These are phyloP conservation scores for Amniataba percoides DNA, from an alignment of 2,797 vertebrate genomes.

Conservation along the genomic window DNA sequence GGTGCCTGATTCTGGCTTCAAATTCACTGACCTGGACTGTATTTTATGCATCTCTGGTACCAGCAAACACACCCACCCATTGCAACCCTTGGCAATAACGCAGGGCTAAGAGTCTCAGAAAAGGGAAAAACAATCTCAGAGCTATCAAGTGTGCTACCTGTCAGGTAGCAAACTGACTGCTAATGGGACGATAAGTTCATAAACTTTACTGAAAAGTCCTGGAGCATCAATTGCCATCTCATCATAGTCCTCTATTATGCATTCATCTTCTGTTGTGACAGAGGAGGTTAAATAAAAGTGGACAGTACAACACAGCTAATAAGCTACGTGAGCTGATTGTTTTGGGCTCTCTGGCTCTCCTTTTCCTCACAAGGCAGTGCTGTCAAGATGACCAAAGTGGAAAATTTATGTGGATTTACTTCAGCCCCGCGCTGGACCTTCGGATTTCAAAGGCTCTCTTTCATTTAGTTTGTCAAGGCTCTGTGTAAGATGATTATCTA, in stretches of 20 bases:
- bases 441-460: background rate
- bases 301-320: background rate
- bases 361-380: background rate
- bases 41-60: background rate
- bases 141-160: background rate
- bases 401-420: constrained; percentile 1
- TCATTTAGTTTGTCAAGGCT: background rate
- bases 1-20: background rate
- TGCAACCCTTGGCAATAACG: background rate
- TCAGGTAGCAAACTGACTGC: background rate
- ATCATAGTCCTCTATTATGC: too few species aligned
- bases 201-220: background rate
- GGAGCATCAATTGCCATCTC: too few species aligned
- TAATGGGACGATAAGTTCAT: background rate
- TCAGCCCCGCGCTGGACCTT: background rate
- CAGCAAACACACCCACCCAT: background rate
- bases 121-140: background rate
- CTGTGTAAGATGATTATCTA: background rate
- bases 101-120: too few species aligned
- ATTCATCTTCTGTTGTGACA: background rate
- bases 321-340: background rate
- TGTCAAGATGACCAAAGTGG: background rate
- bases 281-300: background rate
- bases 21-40: background rate
- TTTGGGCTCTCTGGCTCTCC: background rate